A percentile compares a stretch with the other conserved stretches of the same genome.
phyloP scores from a whole-genome alignment of 2,888 invertebrate genomes.

The Coleophora flavipennella region DNA sequence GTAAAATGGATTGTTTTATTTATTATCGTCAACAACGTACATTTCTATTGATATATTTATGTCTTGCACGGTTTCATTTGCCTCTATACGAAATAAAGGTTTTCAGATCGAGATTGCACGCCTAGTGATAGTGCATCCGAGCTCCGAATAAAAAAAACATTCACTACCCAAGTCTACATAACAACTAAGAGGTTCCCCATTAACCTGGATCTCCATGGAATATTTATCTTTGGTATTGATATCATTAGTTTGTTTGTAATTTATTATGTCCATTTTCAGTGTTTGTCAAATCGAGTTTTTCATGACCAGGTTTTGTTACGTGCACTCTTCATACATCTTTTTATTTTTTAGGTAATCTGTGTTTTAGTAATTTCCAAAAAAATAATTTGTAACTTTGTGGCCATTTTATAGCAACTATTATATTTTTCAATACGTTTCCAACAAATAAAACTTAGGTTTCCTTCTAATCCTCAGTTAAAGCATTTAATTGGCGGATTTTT shows the following conservation, averaged over 20 bases:
- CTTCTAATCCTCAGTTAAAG: constrained; percentile 7
- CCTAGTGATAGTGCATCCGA: not conserved
- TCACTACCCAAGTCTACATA: not conserved
- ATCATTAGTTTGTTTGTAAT: too few species aligned
- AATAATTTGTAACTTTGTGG: not conserved
- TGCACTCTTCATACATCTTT: not conserved
- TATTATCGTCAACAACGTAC: not conserved
- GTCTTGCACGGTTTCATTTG: not conserved
- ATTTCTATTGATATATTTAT: not conserved
- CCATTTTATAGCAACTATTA: constrained; percentile 1
- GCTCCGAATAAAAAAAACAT: not conserved
- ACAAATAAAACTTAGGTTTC: constrained; percentile 6
- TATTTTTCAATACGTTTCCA: constrained; percentile 2
- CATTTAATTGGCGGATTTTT: constrained; percentile 1
- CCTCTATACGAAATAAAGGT: not conserved
- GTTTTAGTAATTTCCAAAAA: not conserved
- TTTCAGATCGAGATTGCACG: not conserved
- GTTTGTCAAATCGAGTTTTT: too few species aligned
- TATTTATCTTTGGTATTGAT: not conserved
- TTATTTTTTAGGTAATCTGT: not conserved
- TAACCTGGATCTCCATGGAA: not conserved
- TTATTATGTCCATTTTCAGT: too few species aligned
- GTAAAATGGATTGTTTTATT: not conserved
- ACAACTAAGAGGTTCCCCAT: not conserved
- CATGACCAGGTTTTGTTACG: not conserved